phyloP scores from a whole-genome alignment of 2,888 invertebrate species.

The Alloplasta piceator region DNA sequence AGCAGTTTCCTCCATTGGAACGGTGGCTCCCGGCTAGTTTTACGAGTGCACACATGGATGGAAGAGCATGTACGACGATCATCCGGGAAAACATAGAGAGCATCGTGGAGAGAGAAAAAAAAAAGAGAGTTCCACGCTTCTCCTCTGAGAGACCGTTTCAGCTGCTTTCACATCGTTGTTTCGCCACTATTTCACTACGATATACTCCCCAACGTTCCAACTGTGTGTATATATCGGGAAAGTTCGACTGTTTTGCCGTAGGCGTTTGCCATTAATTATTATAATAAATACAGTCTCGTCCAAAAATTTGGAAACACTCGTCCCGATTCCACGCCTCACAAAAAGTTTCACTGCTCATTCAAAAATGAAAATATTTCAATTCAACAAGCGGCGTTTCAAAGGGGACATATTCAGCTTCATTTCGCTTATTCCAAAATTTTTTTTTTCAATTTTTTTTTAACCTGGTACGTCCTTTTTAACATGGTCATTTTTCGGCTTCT shows the following conservation, averaged over 20 bases:
- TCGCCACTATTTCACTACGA: slow-evolving; percentile 73
- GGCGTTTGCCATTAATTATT: no score
- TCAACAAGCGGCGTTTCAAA: no score
- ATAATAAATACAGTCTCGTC: no score
- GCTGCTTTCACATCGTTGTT: slow-evolving; percentile 81
- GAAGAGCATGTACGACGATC: slow-evolving; percentile 12
- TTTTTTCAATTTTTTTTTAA: no score
- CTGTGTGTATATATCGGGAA: slow-evolving; percentile 33
- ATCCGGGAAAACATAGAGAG: slow-evolving; percentile 40
- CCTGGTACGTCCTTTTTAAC: no score
- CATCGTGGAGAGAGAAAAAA: slow-evolving; percentile 29
- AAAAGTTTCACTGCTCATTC: no score
- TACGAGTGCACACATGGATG: slow-evolving; percentile 26
- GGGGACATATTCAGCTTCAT: no score
- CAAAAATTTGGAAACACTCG: no score
- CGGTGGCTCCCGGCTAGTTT: slow-evolving; percentile 15
- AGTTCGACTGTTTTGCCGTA: slow-evolving; percentile 73
- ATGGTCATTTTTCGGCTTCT: no score
- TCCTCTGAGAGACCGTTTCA: slow-evolving; percentile 66
- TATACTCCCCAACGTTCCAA: not conserved
- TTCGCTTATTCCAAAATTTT: no score
- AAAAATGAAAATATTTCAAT: no score
- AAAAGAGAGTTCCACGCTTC: slow-evolving; percentile 71
- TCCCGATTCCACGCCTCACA: no score
- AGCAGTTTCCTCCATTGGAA: not conserved